Conservation (phyloP, 2,888 invertebrate species). For the Cephus rjabovi region DNA sequence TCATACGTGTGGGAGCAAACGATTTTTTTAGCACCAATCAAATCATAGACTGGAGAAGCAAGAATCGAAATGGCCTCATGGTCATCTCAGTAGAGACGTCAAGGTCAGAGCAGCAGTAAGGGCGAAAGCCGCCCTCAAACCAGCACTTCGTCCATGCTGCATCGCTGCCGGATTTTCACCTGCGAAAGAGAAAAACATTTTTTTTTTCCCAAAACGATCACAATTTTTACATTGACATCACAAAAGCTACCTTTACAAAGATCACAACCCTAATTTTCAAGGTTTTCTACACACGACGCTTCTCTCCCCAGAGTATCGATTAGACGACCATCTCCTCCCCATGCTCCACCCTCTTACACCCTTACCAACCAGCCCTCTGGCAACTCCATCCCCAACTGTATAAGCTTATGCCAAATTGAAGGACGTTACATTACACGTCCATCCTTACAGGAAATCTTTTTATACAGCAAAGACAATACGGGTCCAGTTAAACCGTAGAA, state of each 20-base stretch:
- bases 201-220: too few relatives aligned
- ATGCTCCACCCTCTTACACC: not conserved
- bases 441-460: not conserved
- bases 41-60: slow-evolving; percentile 29
- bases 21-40: slow-evolving; percentile 41
- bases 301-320: not conserved
- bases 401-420: not conserved
- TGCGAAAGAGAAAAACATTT: slow-evolving; percentile 38
- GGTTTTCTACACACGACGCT: not conserved
- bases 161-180: slow-evolving; percentile 65
- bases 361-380: not conserved
- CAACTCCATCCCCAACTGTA: not conserved
- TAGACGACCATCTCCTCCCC: not conserved
- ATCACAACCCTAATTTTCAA: not conserved
- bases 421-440: not conserved
- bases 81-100: slow-evolving; percentile 60
- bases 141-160: slow-evolving; percentile 57
- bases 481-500: not conserved
- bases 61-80: slow-evolving; percentile 45
- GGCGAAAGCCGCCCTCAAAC: slow-evolving; percentile 46
- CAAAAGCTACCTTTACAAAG: not conserved
- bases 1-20: not conserved
- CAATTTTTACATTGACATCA: not conserved
- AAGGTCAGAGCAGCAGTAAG: slow-evolving; percentile 49
- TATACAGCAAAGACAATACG: too few relatives aligned